Evolutionary conservation across 2,113 vertebrate genomes (phyloP), one percentile per base, ranked within the genome.

Genomic region (Clinocottus analis): DNA sequence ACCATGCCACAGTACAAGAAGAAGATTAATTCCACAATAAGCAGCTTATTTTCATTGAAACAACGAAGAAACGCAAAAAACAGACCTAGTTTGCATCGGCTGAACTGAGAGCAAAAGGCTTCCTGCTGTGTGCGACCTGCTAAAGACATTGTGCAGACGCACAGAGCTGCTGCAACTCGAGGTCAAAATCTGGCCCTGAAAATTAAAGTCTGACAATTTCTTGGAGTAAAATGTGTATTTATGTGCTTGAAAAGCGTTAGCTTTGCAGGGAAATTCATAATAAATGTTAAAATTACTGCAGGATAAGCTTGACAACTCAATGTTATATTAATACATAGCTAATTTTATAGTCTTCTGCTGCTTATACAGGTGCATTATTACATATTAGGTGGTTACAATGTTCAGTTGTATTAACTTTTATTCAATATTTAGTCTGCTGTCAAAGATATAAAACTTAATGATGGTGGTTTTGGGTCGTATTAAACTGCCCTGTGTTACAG

Each of bases 101-200:
- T 66, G 12, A 23, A 8, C 16, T 41, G 0, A 72, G 25, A 49
- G 17, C 53, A 56, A 60, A 61, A 56, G 68, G 37, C 27, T 21
- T 7, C 49, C 27, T 41, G 14, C 6, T 51, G 5, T 49, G 47
- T 0, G 60, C 47, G 33, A 11, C n/a, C n/a, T n/a, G n/a, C n/a
- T n/a, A n/a, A n/a, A n/a, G n/a, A n/a, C n/a, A n/a, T n/a, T n/a
- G n/a, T n/a, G n/a, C n/a, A n/a, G n/a, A n/a, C n/a, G n/a, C n/a
- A n/a, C n/a, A 9, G 35, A 70, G 69, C 59, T n/a, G 58, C 51
- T 41, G 29, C 12, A 70, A 37, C 71, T 55, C 7, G 1, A 72
- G 82, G 75, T 69, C 55, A 60, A 25, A 49, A 66, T 58, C 7
- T 70, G 41, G 37, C 72, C 83, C 74, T 43, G 72, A 74, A 77